A percentile compares a stretch with the other conserved stretches of the same genome.
Conservation (phyloP, 2,113 vertebrate genomes). For the Melanerpes formicivorus region DNA sequence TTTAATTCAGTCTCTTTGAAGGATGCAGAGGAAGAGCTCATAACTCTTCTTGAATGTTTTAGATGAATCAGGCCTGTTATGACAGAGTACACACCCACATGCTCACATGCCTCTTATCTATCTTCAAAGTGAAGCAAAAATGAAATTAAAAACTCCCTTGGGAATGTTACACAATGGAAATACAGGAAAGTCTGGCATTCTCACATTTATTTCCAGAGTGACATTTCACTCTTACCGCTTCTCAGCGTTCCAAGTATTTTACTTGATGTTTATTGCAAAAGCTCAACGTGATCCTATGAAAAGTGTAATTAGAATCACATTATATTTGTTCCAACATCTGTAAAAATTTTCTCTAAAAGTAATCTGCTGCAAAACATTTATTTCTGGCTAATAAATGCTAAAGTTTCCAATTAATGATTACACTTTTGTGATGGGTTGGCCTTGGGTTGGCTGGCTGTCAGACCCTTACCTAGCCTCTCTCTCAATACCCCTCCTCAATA, state of each 20-base stretch:
- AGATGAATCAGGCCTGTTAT: conserved; percentile 9
- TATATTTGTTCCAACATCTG: neutral
- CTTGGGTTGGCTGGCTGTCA: neutral
- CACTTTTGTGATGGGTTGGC: neutral
- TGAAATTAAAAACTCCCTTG: conserved; percentile 4
- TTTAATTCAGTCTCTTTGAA: conserved; percentile 59
- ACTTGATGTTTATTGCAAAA: neutral
- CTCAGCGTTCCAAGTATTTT: neutral
- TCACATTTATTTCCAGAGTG: conserved; percentile 9
- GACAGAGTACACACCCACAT: neutral
- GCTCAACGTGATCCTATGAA: neutral
- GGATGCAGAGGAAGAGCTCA: conserved; percentile 3
- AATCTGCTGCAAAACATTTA: neutral
- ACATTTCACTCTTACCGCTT: neutral
- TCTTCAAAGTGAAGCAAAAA: conserved; percentile 5
- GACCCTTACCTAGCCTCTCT: neutral
- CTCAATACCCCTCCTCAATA: rapidly evolving
- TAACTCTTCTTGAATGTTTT: conserved; percentile 18
- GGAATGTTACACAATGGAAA: neutral
- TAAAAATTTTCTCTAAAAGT: neutral
- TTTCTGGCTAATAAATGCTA: neutral
- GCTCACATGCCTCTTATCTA: neutral
- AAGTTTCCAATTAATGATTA: neutral
- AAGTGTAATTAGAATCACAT: neutral
- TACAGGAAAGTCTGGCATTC: neutral